These are phyloP conservation scores for Arge pagana DNA, from an alignment of 2,888 invertebrate genomes.

Conservation along the genomic window DNA sequence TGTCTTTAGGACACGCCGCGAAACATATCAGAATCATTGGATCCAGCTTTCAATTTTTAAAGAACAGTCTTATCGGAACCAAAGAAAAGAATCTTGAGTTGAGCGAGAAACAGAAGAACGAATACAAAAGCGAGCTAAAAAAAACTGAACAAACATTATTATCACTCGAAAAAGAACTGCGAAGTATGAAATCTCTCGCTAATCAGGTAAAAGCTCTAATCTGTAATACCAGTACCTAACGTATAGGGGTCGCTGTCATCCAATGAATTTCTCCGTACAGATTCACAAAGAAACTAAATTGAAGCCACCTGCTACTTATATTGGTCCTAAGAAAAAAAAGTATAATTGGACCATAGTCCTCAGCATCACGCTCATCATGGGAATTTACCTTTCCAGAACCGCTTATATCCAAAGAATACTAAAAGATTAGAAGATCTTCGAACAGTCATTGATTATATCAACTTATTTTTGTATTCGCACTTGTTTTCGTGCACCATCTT, in stretches of 20 bases:
- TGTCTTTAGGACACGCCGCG: conserved; percentile 62
- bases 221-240: background rate
- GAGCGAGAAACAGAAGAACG: conserved; percentile 27
- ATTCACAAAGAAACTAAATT: conserved; percentile 37
- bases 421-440: conserved; percentile 32
- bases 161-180: conserved; percentile 38
- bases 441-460: no score
- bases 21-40: conserved; percentile 66
- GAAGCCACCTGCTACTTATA: conserved; percentile 40
- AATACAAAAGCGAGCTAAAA: conserved; percentile 35
- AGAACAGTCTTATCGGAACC: conserved; percentile 33
- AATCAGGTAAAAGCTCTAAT: conserved; percentile 31
- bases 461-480: no score
- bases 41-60: conserved; percentile 63
- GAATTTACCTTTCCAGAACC: conserved; percentile 41
- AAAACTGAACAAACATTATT: conserved; percentile 33
- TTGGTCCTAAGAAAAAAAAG: conserved; percentile 35
- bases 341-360: conserved; percentile 40
- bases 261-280: conserved; percentile 29
- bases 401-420: conserved; percentile 36
- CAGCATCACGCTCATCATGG: conserved; percentile 38
- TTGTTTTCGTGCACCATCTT: no score
- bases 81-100: conserved; percentile 26
- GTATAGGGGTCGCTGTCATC: conserved; percentile 3
- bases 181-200: conserved; percentile 33